Conservation (phyloP, 1,140 invertebrate species). For the Micrasema minimum region DNA sequence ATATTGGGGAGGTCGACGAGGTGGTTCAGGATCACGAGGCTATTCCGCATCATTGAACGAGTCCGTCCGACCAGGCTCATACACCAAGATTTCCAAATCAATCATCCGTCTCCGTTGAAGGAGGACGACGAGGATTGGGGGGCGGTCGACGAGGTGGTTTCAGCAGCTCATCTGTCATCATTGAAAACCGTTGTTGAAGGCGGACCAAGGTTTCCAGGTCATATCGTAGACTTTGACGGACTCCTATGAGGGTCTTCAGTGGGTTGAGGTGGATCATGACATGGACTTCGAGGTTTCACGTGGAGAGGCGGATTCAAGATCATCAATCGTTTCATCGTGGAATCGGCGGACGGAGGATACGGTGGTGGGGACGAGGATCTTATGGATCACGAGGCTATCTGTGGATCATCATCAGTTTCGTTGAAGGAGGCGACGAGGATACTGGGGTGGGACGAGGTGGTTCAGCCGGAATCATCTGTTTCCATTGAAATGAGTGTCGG, state of each 20-base stretch:
- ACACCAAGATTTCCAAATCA: slow-evolving; percentile 30
- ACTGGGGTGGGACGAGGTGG: slow-evolving; percentile 16
- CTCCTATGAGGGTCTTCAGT: slow-evolving; percentile 20
- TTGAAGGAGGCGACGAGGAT: slow-evolving; percentile 31
- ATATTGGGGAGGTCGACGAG: slow-evolving; percentile 5
- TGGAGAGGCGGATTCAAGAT: neutral
- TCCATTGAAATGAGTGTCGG: slow-evolving; percentile 39
- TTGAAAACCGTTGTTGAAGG: slow-evolving; percentile 8
- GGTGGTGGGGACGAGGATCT: neutral
- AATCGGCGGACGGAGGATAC: slow-evolving; percentile 17
- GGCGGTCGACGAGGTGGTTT: neutral
- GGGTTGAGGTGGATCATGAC: neutral
- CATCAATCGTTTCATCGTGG: neutral
- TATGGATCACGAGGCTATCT: neutral
- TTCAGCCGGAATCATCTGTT: slow-evolving; percentile 5
- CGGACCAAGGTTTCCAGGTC: neutral
- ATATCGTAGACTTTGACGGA: slow-evolving; percentile 1
- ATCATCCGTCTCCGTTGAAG: slow-evolving; percentile 32
- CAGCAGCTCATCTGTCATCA: slow-evolving; percentile 15
- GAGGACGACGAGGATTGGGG: neutral
- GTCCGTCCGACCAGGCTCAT: neutral
- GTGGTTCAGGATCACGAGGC: neutral
- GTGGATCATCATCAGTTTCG: slow-evolving; percentile 3
- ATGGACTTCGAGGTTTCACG: neutral
- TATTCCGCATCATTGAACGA: slow-evolving; percentile 15